phyloP scores from a whole-genome alignment of 2,888 invertebrate genomes.

The Acrocyrtus sp. region DNA sequence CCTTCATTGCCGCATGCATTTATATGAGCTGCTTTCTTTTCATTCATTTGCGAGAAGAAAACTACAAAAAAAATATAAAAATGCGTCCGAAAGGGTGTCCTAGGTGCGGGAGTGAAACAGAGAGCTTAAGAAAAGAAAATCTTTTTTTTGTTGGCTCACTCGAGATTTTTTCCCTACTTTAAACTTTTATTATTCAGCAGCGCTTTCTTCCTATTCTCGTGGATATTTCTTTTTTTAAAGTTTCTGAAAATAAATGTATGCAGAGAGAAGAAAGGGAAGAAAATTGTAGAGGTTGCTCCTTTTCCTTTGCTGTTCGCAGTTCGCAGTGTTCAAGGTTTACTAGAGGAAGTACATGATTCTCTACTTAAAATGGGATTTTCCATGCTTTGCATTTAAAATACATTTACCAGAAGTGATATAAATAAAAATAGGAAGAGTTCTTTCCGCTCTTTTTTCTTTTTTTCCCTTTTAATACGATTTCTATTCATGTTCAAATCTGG shows the following conservation, averaged over 20 bases:
- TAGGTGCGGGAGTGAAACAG: constrained; percentile 3
- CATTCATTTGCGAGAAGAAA: no score
- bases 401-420: constrained; percentile 11
- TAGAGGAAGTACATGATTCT: neutral
- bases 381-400: constrained; percentile 43
- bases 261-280: neutral
- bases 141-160: constrained; percentile 15
- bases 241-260: no score
- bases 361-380: constrained; percentile 29
- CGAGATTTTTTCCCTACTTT: constrained; percentile 20
- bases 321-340: no score
- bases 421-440: constrained; percentile 8
- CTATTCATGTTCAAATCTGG: no score
- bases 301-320: neutral
- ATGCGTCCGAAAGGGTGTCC: neutral
- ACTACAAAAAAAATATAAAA: no score
- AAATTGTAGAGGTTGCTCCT: neutral
- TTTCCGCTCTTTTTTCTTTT: no score
- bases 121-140: constrained; percentile 26
- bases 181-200: constrained; percentile 25
- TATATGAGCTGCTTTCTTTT: constrained; percentile 38
- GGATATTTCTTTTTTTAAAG: no score
- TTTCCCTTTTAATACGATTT: no score
- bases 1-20: constrained; percentile 45
- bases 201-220: constrained; percentile 15